Evolutionary conservation across 2,113 vertebrate genomes (phyloP).

Genomic region (Gymnorhina tibicen): DNA sequence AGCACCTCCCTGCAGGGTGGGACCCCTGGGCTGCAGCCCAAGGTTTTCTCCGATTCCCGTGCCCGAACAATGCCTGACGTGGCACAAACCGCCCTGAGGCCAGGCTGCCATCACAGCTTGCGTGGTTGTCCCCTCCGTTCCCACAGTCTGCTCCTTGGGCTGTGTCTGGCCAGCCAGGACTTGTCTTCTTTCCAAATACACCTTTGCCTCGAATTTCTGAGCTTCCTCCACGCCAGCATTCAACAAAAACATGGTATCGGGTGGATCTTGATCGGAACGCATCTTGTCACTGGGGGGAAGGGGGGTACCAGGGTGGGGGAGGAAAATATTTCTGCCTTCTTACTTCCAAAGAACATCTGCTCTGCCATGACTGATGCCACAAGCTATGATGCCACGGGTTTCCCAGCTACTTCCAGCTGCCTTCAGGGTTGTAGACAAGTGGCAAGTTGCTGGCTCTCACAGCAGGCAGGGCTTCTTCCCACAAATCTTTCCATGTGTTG

Average conservation of each 20-base stretch:
- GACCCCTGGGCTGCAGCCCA: background rate
- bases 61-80: background rate
- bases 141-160: background rate
- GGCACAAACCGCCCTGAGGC: background rate
- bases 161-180: background rate
- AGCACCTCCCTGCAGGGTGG: background rate
- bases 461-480: background rate
- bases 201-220: background rate
- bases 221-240: background rate
- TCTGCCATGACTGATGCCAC: background rate
- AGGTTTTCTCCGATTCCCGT: background rate
- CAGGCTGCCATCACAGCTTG: background rate
- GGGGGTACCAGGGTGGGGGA: background rate
- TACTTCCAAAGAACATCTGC: background rate
- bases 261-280: slow-evolving; percentile 19
- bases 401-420: background rate
- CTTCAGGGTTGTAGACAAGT: background rate
- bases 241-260: background rate
- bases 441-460: background rate
- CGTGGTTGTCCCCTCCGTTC: background rate
- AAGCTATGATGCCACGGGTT: background rate
- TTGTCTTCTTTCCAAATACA: slow-evolving; percentile 7
- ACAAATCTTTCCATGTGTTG: background rate
- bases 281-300: background rate
- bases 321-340: slow-evolving; percentile 41